phyloP scores from a whole-genome alignment of 2,888 invertebrate genomes.

The Galeopsomyia nigrocyanea region DNA sequence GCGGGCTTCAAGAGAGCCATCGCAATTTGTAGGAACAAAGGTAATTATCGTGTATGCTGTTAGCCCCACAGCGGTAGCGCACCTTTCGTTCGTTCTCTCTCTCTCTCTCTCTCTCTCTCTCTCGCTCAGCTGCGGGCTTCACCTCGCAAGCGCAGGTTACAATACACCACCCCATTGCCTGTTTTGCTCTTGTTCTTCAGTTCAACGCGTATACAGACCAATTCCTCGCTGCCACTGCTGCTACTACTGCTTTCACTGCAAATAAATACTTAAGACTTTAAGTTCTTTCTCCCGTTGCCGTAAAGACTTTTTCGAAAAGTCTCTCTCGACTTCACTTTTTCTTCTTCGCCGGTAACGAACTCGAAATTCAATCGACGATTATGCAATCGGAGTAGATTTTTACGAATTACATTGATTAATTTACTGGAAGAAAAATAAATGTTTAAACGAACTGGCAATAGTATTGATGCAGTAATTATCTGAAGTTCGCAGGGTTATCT shows the following conservation, averaged over 20 bases:
- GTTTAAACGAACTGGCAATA: neutral
- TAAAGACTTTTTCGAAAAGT: too few relatives aligned
- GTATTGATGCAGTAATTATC: too few relatives aligned
- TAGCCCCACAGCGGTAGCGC: slow-evolving; percentile 43
- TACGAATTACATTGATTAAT: too few relatives aligned
- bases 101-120: too few relatives aligned
- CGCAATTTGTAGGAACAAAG: slow-evolving; percentile 61
- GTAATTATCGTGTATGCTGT: slow-evolving; percentile 58
- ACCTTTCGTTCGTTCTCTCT: neutral
- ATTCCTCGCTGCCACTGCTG: neutral
- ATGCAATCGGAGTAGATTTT: too few relatives aligned
- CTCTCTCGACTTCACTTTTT: too few relatives aligned
- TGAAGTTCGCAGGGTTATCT: slow-evolving; percentile 5
- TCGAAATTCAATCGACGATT: too few relatives aligned
- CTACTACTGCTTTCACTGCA: too few relatives aligned
- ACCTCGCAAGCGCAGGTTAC: neutral
- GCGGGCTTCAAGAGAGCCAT: slow-evolving; percentile 49
- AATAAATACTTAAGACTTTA: too few relatives aligned
- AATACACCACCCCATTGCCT: neutral
- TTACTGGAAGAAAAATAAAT: slow-evolving; percentile 3
- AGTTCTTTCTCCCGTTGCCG: too few relatives aligned
- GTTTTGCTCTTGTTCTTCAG: neutral
- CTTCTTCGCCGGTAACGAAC: too few relatives aligned
- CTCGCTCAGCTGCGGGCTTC: neutral
- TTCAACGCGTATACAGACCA: neutral